Evolutionary conservation across 2,888 invertebrate genomes (phyloP).

Genomic region (Dromius quadrimaculatus): DNA sequence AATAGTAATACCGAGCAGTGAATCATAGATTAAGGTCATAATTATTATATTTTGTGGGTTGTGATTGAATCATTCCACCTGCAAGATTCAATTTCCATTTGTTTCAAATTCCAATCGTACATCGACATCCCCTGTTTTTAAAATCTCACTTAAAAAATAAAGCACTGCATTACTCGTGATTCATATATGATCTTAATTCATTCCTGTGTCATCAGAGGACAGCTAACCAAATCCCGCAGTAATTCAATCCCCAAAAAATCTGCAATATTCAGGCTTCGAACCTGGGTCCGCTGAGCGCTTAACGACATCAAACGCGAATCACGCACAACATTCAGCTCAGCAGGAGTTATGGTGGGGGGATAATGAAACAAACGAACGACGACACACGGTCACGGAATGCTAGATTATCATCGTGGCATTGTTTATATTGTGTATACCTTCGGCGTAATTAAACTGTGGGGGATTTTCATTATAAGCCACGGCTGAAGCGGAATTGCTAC

Average conservation of each 20-base stretch:
- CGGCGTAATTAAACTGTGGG: slow-evolving; percentile 59
- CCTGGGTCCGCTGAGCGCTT: background rate
- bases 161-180: no score
- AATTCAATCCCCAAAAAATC: slow-evolving; percentile 10
- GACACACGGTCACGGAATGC: slow-evolving; percentile 23
- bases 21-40: no score
- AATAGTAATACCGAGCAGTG: no score
- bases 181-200: slow-evolving; percentile 13
- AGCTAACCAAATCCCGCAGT: slow-evolving; percentile 4
- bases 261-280: slow-evolving; percentile 9
- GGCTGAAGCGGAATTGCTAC: slow-evolving; percentile 37
- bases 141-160: no score
- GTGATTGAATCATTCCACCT: no score
- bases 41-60: no score
- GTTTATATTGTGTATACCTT: slow-evolving; percentile 54
- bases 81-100: no score
- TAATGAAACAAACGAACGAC: slow-evolving; percentile 26
- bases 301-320: slow-evolving; percentile 12
- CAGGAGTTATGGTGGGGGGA: background rate
- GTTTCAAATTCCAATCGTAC: no score
- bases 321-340: slow-evolving; percentile 9
- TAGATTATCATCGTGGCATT: slow-evolving; percentile 46
- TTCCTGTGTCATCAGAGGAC: background rate
- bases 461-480: slow-evolving; percentile 57
- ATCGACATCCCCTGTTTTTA: no score